Base-by-base conservation (phyloP, 2,797 vertebrate species). In the Tiaroga cobitis region DNA sequence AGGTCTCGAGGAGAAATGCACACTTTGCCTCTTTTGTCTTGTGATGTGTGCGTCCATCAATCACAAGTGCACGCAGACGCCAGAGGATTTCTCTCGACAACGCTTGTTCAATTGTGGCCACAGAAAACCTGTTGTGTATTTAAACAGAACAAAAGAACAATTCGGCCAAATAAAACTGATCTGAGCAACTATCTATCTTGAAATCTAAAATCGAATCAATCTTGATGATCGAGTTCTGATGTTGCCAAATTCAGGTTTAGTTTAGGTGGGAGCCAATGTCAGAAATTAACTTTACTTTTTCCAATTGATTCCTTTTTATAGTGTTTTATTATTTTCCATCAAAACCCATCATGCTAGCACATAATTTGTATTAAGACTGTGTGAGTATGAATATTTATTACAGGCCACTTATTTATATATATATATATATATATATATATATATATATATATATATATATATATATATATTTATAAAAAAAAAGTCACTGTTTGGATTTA, bases 21-120 rank as follows among this genome's bases (percentile, higher is more conserved):
- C 56, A 72, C 80, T 77, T 79, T 83, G 70, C 65, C 70, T 80
- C 86, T 82, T 88, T 86, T 90, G 87, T 90, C 74, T 67, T 19
- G 59, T 24, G 75, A 41, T 65, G 67, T 84, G 41, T 29, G 80
- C n/a, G 61, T 63, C 65, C 59, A 84, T 89, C 70, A 78, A 74
- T 87, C 84, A 78, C 29, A 82, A 82, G 79, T 39, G 79, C 32
- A 18, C 29, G 75, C 69, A 49, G 74, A 80, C 49, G 46, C 68
- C 75, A 7, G 8, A 13, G 54, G 82, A 70, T 54, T 70, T 59
- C 61, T 75, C 70, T 43, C 26, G 54, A 49, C 21, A 56, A 16
- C 15, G n/a, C 54, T 29, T 81, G 69, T 74, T 86, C 41, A 82
- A 18, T 49, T 67, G 67, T 37, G 26, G 34, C 51, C 49, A 43